Conservation (phyloP, 2,113 vertebrate species). For the Cynocephalus volans region DNA sequence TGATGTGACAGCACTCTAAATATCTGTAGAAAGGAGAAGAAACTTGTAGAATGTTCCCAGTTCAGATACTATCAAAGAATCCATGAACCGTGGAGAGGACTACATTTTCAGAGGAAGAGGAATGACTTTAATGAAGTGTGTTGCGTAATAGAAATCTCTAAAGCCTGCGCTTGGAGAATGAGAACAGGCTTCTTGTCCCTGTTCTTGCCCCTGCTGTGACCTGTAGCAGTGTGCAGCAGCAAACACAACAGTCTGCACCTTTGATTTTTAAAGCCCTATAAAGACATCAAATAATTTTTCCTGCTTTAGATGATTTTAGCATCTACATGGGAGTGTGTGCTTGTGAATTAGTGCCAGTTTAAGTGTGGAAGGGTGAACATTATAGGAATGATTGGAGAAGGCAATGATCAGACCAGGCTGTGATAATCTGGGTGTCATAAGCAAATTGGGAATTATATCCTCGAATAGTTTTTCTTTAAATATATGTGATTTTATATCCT, state of each 20-base stretch:
- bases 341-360: constrained; percentile 26
- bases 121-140: neutral
- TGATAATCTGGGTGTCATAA: constrained; percentile 45
- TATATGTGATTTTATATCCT: constrained; percentile 62
- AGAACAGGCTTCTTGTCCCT: neutral
- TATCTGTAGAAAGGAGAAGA: neutral
- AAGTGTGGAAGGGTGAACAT: neutral
- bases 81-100: neutral
- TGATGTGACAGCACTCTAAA: neutral
- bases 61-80: neutral
- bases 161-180: neutral
- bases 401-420: neutral
- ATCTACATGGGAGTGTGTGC: neutral
- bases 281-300: neutral
- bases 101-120: neutral
- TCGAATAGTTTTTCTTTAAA: constrained; percentile 75
- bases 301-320: neutral
- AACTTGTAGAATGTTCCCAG: neutral
- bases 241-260: neutral
- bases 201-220: neutral
- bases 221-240: neutral
- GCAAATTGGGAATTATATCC: constrained; percentile 23
- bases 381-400: constrained; percentile 11
- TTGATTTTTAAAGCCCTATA: neutral
- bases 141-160: neutral